Evolutionary conservation across 2,888 invertebrate genomes (phyloP), one percentile per base, ranked within the genome.

Genomic region (Cynaeus angustus): DNA sequence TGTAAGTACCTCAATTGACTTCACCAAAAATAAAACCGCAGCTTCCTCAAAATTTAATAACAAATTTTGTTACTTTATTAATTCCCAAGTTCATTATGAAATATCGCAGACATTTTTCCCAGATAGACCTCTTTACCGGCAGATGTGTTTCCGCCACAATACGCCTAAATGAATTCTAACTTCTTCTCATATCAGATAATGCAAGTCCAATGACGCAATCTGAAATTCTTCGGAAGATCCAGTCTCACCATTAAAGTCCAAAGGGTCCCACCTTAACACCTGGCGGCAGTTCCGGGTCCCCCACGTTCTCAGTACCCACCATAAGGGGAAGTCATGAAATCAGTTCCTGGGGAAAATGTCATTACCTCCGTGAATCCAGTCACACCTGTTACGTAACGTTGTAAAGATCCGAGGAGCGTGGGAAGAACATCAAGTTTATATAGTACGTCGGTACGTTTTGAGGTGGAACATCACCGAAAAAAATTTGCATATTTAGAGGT

Each of bases 381-480:
- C 65, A 50, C 69, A 61, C 56, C 61, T 62, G 46, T 62, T 62
- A 37, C 48, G 30, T 26, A 59, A 59, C 45, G 21, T 14, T 26
- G 45, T 48, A 41, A 33, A 55, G 59, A 59, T 41, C 43, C 1
- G 68, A 72, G 67, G 70, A 74, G 68, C 73, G 73, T 74, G 73
- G 73, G 73, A 74, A 74, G 73, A 64, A 61, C 61, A 16, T 50
- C 48, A 30, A 12, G 16, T 33, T 12, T 43, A 1, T 10, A 12
- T 50, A 9, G 10, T 26, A 26, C 10, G 52, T 16, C 64, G 64
- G 52, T 41, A 52, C 59, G 48, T 48, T 62, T 62, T 50, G 62
- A 62, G 21, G 58, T 58, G 21, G 26, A 55, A 8, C 28, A 37
- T 55, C 13, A 16, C 38, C 7, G 52, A 53, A 56, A 58, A 33